These are phyloP conservation scores for Drosophila lutescens DNA, from an alignment of 2,888 invertebrate species.

Conservation along the genomic window DNA sequence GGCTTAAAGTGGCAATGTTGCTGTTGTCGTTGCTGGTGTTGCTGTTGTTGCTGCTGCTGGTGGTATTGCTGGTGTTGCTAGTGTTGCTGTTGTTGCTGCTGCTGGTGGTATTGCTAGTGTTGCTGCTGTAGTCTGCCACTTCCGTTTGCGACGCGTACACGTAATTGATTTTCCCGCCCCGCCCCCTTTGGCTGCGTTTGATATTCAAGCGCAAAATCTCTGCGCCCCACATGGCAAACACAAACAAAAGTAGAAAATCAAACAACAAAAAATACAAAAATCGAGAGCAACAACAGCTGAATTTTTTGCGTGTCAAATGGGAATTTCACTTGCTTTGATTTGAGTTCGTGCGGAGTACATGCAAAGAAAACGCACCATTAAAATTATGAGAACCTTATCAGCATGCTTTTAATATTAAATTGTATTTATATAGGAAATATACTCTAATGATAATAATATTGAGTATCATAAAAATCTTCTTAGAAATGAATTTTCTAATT, in stretches of 20 bases:
- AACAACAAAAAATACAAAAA: not conserved
- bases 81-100: conserved; percentile 23
- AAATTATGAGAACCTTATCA: not conserved
- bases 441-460: not conserved
- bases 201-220: conserved; percentile 43
- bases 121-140: conserved; percentile 47
- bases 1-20: conserved; percentile 55
- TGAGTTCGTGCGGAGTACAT: not conserved
- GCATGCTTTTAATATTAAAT: not conserved
- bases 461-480: too few species aligned
- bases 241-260: conserved; percentile 16
- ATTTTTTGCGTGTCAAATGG: conserved; percentile 48
- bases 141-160: conserved; percentile 56
- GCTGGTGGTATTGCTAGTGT: not conserved
- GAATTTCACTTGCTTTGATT: conserved; percentile 58
- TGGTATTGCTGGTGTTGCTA: conserved; percentile 1
- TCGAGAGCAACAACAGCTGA: conserved; percentile 10
- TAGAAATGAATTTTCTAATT: too few species aligned
- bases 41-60: conserved; percentile 22
- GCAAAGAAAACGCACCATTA: conserved; percentile 1
- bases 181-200: conserved; percentile 18
- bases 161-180: conserved; percentile 58
- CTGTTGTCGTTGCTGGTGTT: conserved; percentile 7
- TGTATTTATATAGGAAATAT: not conserved
- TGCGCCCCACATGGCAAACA: conserved; percentile 17